phyloP scores from a whole-genome alignment of 2,888 invertebrate genomes.

The Cerastoderma edule region DNA sequence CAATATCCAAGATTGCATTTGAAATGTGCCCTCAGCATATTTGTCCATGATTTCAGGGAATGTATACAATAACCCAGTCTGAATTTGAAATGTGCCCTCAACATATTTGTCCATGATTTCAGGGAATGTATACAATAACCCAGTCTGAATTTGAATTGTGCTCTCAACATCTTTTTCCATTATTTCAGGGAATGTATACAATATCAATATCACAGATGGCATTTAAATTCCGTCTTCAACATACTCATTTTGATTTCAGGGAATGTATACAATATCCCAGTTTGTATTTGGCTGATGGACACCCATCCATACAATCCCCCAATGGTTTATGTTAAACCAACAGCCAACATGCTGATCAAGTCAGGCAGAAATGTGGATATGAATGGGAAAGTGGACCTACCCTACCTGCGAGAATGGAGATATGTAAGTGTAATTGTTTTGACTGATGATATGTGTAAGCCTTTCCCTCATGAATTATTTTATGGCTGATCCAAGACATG shows the following conservation, averaged over 20 bases:
- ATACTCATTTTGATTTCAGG: constrained; percentile 84
- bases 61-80: background rate
- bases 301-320: constrained; percentile 99
- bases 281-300: constrained; percentile 98
- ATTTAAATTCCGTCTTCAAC: background rate
- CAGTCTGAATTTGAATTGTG: background rate
- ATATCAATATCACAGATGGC: background rate
- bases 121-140: background rate
- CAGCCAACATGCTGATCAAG: constrained; percentile 97
- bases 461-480: too few species aligned
- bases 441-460: too few species aligned
- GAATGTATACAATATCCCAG: constrained; percentile 96
- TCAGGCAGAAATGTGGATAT: constrained; percentile 96
- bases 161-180: background rate
- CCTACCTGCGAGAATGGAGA: constrained; percentile 97
- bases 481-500: too few species aligned
- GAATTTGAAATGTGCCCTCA: background rate
- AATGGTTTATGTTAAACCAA: constrained; percentile 94
- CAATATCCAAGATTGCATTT: too few species aligned
- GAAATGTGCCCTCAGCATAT: too few species aligned
- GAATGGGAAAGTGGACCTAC: constrained; percentile 97
- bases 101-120: background rate
- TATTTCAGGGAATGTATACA: background rate
- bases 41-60: background rate
- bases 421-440: too few species aligned